Percentiles rank a stretch among this genome's conserved stretches.
phyloP scores from a whole-genome alignment of 2,888 invertebrate genomes.

The Apodemia duryi region DNA sequence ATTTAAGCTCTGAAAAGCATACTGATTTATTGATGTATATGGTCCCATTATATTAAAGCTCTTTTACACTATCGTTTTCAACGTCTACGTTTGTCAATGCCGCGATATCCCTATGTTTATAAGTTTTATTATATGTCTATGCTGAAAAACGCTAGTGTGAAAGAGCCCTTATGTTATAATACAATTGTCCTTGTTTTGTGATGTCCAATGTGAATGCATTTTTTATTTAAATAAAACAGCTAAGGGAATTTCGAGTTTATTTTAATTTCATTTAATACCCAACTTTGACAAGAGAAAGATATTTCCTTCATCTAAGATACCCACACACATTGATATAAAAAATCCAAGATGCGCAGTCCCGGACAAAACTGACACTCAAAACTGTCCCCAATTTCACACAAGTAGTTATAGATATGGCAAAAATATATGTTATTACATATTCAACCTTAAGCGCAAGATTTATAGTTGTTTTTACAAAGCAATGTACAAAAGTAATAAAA shows the following conservation, averaged over 20 bases:
- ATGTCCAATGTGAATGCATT: constrained; percentile 28
- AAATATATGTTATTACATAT: too few species aligned
- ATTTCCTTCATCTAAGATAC: too few species aligned
- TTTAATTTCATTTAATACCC: neutral
- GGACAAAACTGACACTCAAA: too few species aligned
- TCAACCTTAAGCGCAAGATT: too few species aligned
- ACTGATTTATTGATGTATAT: neutral
- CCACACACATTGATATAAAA: too few species aligned
- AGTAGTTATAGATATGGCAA: too few species aligned
- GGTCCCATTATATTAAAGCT: neutral
- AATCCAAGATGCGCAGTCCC: too few species aligned
- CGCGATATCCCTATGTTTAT: neutral
- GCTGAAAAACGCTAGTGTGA: neutral
- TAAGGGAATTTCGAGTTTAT: constrained; percentile 20
- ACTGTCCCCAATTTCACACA: too few species aligned
- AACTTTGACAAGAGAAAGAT: neutral
- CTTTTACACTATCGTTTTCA: neutral
- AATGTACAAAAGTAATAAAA: too few species aligned
- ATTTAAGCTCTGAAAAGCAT: neutral
- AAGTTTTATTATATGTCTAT: neutral
- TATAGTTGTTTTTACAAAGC: too few species aligned
- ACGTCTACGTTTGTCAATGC: neutral
- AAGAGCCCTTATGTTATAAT: neutral
- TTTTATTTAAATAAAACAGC: constrained; percentile 33
- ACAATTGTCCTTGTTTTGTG: constrained; percentile 11